Evolutionary conservation across 2,797 vertebrate species (phyloP).

Genomic region (Hemibagrus guttatus): DNA sequence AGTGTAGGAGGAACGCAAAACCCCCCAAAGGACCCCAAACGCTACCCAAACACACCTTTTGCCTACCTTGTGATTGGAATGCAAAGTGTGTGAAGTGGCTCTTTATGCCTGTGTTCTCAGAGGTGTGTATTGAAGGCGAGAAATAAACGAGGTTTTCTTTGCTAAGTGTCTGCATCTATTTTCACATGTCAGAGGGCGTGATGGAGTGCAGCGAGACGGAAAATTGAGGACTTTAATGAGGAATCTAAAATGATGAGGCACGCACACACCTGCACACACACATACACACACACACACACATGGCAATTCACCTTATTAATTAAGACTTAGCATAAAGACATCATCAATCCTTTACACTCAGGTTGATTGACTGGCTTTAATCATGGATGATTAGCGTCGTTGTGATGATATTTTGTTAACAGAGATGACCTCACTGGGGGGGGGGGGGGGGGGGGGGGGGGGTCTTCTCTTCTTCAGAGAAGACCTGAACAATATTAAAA

Average conservation of each 20-base stretch:
- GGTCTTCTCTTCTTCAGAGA: no score
- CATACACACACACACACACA: conserved; percentile 31
- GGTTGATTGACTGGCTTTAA: conserved; percentile 20
- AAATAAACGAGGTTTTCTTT: conserved; percentile 81
- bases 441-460: no score
- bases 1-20: not conserved
- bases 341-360: conserved; percentile 11
- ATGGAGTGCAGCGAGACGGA: conserved; percentile 76
- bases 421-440: not conserved
- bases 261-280: conserved; percentile 57
- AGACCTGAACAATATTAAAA: not conserved
- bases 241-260: conserved; percentile 64
- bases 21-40: not conserved
- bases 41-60: not conserved
- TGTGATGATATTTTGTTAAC: conserved; percentile 9
- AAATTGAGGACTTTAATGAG: conserved; percentile 69
- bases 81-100: conserved; percentile 63
- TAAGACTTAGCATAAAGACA: not conserved
- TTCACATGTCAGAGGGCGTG: conserved; percentile 76
- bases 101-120: conserved; percentile 62
- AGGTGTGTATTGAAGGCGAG: conserved; percentile 35
- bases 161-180: conserved; percentile 77
- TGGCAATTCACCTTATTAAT: not conserved
- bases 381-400: not conserved
- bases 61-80: conserved; percentile 7